These are phyloP conservation scores for Crocuta crocuta DNA, from an alignment of 2,113 vertebrate species.

Conservation along the genomic window DNA sequence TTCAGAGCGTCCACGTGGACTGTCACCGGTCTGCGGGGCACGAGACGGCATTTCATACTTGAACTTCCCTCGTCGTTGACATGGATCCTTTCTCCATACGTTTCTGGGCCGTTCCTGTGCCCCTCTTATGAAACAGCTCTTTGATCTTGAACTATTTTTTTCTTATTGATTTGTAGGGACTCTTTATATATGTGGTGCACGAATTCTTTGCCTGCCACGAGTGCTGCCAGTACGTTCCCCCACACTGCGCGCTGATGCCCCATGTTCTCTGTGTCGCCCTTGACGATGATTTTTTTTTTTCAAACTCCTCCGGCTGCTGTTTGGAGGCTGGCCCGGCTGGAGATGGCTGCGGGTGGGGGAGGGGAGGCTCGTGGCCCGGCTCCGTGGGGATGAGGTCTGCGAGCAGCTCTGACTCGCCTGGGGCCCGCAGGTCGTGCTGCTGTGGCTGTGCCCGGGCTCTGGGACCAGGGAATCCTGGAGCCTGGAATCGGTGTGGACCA, in stretches of 20 bases:
- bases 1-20: not conserved
- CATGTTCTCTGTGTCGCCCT: not conserved
- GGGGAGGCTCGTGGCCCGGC: not conserved
- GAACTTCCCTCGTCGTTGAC: not conserved
- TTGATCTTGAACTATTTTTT: not conserved
- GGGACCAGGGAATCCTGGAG: too few species aligned
- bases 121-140: not conserved
- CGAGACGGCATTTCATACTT: not conserved
- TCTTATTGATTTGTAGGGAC: not conserved
- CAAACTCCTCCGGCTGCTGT: not conserved
- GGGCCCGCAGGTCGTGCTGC: not conserved
- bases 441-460: too few species aligned
- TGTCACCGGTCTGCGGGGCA: accelerated
- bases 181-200: not conserved
- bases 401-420: too few species aligned
- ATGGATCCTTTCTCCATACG: not conserved
- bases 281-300: not conserved
- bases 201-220: not conserved
- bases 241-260: not conserved
- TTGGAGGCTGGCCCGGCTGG: not conserved
- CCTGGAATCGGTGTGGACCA: too few species aligned
- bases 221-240: not conserved
- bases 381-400: not conserved
- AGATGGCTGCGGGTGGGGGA: accelerated
- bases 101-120: not conserved